Conservation (phyloP, 2,888 invertebrate species). For the Cyclophora albipunctata region DNA sequence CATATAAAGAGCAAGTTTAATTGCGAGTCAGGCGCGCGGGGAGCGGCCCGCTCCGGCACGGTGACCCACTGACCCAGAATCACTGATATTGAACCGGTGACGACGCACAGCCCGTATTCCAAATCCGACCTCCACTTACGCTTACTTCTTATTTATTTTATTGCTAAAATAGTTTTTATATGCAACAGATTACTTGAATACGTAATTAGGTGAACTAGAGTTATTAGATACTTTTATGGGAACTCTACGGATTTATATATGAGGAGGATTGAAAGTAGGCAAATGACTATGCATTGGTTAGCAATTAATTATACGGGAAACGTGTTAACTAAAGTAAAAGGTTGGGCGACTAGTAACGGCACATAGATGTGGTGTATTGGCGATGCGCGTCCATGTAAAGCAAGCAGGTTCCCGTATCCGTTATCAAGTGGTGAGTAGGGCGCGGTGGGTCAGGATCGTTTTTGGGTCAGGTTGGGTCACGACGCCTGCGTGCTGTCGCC, state of each 20-base stretch:
- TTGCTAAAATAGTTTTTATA: slow-evolving; percentile 4
- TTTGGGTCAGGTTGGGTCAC: slow-evolving; percentile 73
- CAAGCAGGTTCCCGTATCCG: slow-evolving; percentile 65
- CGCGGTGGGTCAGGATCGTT: slow-evolving; percentile 57
- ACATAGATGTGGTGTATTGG: slow-evolving; percentile 22
- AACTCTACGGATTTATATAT: background rate
- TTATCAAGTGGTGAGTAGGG: slow-evolving; percentile 57
- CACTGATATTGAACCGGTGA: slow-evolving; percentile 70
- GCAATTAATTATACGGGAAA: background rate
- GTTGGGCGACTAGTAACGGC: slow-evolving; percentile 37
- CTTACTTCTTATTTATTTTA: slow-evolving; percentile 46
- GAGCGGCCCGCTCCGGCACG: slow-evolving; percentile 49
- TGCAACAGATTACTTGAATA: slow-evolving; percentile 5
- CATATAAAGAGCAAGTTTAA: slow-evolving; percentile 52
- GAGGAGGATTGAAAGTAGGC: slow-evolving; percentile 1
- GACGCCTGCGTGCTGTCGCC: slow-evolving; percentile 63
- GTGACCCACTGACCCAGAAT: slow-evolving; percentile 73
- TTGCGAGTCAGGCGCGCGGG: slow-evolving; percentile 43
- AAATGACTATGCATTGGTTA: background rate
- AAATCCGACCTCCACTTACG: slow-evolving; percentile 65
- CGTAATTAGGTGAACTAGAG: no score
- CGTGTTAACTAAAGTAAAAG: background rate
- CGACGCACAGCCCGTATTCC: slow-evolving; percentile 62
- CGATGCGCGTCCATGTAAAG: slow-evolving; percentile 34
- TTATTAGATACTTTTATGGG: no score